A percentile compares a stretch with the other conserved stretches of the same genome.
These are phyloP conservation scores for Argentina silus DNA, from an alignment of 2,797 vertebrate genomes.

Conservation along the genomic window DNA sequence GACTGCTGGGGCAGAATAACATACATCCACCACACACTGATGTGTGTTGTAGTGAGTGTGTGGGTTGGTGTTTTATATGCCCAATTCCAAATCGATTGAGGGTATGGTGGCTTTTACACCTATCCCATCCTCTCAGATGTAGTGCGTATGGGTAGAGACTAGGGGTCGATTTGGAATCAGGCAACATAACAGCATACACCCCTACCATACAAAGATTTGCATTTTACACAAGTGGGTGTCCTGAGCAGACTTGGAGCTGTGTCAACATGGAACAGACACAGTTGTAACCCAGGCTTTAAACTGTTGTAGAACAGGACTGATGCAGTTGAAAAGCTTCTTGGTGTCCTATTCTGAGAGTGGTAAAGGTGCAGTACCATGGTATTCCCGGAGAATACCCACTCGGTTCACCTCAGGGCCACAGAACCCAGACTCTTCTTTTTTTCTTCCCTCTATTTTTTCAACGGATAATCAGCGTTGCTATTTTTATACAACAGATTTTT, in stretches of 20 bases:
- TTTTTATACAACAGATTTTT: constrained; percentile 26
- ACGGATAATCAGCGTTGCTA: constrained; percentile 23
- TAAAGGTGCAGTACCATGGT: neutral
- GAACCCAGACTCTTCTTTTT: constrained; percentile 16
- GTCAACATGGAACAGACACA: too few species aligned
- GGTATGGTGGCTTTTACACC: too few species aligned
- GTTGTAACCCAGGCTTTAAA: neutral
- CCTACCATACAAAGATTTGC: too few species aligned
- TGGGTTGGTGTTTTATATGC: too few species aligned
- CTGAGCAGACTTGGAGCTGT: too few species aligned
- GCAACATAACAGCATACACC: too few species aligned
- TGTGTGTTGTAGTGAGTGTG: too few species aligned
- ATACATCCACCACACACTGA: neutral
- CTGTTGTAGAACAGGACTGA: neutral
- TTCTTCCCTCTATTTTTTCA: constrained; percentile 10
- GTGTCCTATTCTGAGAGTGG: neutral
- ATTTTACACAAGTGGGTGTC: neutral
- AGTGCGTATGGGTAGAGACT: too few species aligned
- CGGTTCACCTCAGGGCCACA: neutral
- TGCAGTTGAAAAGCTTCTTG: neutral
- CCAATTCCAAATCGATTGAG: too few species aligned
- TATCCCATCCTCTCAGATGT: too few species aligned
- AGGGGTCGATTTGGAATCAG: too few species aligned
- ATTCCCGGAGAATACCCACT: constrained; percentile 7
- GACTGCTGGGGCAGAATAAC: neutral